These are phyloP conservation scores for Palythoa grandiflora DNA, from an alignment of 92 coral and sea anemone species.

Conservation along the genomic window DNA sequence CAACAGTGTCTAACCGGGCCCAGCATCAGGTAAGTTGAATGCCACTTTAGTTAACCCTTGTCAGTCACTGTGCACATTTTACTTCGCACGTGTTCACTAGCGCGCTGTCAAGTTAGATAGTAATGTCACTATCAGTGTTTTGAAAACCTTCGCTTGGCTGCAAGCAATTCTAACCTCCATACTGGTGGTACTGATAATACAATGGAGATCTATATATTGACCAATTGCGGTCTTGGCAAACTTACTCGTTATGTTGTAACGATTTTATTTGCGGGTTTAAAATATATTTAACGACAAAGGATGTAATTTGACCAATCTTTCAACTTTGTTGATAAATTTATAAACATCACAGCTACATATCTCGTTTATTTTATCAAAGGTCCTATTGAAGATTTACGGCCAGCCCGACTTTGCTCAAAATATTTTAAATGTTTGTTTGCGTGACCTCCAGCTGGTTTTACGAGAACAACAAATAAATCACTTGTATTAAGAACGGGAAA, in stretches of 20 bases:
- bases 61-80: not conserved
- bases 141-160: not conserved
- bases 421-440: not conserved
- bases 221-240: not conserved
- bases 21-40: conserved; percentile 17
- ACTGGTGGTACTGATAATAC: too few relatives aligned
- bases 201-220: not conserved
- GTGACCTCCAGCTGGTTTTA: not conserved
- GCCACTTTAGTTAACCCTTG: not conserved
- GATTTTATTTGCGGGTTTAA: not conserved
- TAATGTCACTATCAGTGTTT: not conserved
- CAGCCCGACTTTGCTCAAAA: not conserved
- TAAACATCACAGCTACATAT: not conserved
- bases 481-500: not conserved
- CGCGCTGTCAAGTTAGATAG: not conserved
- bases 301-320: not conserved
- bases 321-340: conserved; percentile 1
- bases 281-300: not conserved
- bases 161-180: not conserved
- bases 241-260: not conserved
- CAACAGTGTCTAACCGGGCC: conserved; percentile 1
- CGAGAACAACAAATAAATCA: not conserved
- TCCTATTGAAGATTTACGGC: not conserved
- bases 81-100: conserved; percentile 25
- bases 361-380: not conserved